A percentile compares a stretch with the other conserved stretches of the same genome.
Conservation (phyloP, 2,888 invertebrate genomes). For the Blomia tropicalis region DNA sequence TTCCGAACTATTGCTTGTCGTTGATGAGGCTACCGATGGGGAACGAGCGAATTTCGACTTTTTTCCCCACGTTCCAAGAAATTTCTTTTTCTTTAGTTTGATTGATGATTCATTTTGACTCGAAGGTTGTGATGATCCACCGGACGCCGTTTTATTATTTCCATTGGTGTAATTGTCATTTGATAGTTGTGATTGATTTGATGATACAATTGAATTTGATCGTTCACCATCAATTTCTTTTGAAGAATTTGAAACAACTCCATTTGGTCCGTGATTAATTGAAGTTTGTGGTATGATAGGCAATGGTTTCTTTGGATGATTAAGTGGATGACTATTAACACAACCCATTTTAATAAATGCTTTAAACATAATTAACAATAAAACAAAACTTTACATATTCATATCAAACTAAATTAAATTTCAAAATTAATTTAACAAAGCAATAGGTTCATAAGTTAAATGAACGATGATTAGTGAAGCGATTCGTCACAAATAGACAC, state of each 20-base stretch:
- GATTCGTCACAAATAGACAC: too few relatives aligned
- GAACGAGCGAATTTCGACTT: neutral
- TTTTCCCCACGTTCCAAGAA: neutral
- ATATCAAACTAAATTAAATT: too few relatives aligned
- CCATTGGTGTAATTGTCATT: neutral
- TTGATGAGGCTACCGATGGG: neutral
- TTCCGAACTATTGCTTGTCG: neutral
- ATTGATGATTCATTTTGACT: neutral
- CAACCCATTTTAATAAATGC: conserved; percentile 11
- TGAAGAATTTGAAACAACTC: neutral
- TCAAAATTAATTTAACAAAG: too few relatives aligned
- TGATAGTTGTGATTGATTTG: neutral
- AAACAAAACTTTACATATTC: too few relatives aligned
- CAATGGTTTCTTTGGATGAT: conserved; percentile 13
- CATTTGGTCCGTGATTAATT: neutral
- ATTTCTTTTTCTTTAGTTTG: neutral
- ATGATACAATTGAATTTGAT: neutral
- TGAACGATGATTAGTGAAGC: too few relatives aligned
- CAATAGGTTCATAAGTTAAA: too few relatives aligned
- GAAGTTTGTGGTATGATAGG: neutral
- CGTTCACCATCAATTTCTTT: neutral
- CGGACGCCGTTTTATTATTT: neutral
- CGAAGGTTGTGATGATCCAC: neutral
- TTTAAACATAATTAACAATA: conserved; percentile 13
- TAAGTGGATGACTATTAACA: neutral